Evolutionary conservation across 2,113 vertebrate species (phyloP).

Genomic region (Eptesicus fuscus): DNA sequence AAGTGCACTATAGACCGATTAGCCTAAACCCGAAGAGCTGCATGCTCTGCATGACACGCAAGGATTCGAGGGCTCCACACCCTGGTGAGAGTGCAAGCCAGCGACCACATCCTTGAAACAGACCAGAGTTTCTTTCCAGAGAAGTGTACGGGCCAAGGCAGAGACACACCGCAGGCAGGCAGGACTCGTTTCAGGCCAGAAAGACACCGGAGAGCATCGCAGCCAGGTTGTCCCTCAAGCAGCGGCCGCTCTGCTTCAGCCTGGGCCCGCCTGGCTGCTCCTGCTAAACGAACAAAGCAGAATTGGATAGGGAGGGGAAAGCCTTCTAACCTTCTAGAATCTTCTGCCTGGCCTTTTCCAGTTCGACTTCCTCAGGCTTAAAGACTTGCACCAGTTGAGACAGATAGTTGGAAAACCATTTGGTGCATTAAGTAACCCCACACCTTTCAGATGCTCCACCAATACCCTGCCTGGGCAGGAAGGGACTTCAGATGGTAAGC

Average conservation of each 20-base stretch:
- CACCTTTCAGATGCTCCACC: not conserved
- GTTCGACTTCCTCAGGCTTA: not conserved
- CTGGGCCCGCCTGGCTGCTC: not conserved
- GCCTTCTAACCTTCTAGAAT: not conserved
- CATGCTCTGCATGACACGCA: not conserved
- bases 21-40: not conserved
- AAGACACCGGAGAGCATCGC: not conserved
- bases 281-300: not conserved
- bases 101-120: too few relatives aligned
- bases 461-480: not conserved
- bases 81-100: not conserved
- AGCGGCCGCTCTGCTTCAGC: not conserved
- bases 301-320: not conserved
- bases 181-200: not conserved
- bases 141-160: not conserved
- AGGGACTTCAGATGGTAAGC: not conserved
- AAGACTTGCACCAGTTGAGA: not conserved
- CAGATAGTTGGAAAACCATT: not conserved
- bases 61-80: not conserved
- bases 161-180: rapidly evolving
- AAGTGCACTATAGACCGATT: not conserved
- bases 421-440: not conserved
- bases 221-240: not conserved
- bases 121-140: not conserved
- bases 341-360: not conserved